These are phyloP conservation scores for Cheilinus undulatus DNA, from an alignment of 2,113 vertebrate genomes.

Conservation along the genomic window DNA sequence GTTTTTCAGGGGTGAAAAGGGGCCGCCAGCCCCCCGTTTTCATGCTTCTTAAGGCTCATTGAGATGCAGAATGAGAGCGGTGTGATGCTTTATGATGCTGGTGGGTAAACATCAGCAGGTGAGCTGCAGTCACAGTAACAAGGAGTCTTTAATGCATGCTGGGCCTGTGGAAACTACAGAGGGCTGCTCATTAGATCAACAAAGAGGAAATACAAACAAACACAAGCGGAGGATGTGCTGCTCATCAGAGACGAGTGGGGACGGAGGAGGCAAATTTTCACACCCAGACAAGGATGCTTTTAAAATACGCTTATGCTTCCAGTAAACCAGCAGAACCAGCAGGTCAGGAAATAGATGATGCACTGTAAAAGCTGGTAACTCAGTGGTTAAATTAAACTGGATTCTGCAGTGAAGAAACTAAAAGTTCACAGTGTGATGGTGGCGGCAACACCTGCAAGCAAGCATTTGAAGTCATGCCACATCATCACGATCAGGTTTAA, in stretches of 20 bases:
- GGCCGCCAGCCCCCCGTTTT: slow-evolving; percentile 64
- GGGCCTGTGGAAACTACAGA: slow-evolving; percentile 62
- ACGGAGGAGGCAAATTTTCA: slow-evolving; percentile 21
- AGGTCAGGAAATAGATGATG: too few relatives aligned
- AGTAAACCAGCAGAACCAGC: neutral
- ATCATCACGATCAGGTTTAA: too few relatives aligned
- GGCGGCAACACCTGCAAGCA: too few relatives aligned
- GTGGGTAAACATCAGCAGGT: slow-evolving; percentile 77
- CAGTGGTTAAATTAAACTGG: too few relatives aligned
- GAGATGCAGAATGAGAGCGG: slow-evolving; percentile 64
- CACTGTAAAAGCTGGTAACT: too few relatives aligned
- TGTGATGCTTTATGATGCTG: slow-evolving; percentile 64
- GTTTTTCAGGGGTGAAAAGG: slow-evolving; percentile 72
- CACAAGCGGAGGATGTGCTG: slow-evolving; percentile 29
- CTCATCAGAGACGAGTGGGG: slow-evolving; percentile 18
- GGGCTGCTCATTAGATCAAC: slow-evolving; percentile 75
- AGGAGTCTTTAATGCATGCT: slow-evolving; percentile 69
- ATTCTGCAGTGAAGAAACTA: too few relatives aligned
- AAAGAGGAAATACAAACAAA: slow-evolving; percentile 79
- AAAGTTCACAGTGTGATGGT: too few relatives aligned
- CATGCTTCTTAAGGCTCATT: slow-evolving; percentile 79
- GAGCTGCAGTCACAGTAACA: slow-evolving; percentile 60
- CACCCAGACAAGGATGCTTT: neutral
- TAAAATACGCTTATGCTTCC: neutral
- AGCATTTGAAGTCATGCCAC: too few relatives aligned